Conservation (phyloP, 2,888 invertebrate genomes). For the Cantharis flavilabris region DNA sequence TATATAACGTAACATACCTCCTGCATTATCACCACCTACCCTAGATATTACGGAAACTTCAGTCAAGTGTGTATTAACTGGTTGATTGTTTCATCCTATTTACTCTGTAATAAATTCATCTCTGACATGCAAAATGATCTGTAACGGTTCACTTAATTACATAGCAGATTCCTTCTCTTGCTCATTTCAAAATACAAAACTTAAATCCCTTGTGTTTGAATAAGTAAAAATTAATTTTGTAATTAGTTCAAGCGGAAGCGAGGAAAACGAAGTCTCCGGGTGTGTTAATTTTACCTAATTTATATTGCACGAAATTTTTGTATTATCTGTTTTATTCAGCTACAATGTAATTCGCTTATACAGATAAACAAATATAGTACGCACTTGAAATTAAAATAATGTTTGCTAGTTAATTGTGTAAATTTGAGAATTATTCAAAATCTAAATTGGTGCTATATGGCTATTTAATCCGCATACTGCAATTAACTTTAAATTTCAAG, state of each 20-base stretch:
- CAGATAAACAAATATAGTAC: background rate
- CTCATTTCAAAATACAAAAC: constrained; percentile 9
- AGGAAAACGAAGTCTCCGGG: constrained; percentile 18
- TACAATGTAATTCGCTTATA: background rate
- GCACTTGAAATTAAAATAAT: background rate
- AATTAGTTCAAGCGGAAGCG: constrained; percentile 16
- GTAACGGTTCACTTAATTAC: constrained; percentile 23
- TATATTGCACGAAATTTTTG: constrained; percentile 8
- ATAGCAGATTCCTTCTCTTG: constrained; percentile 9
- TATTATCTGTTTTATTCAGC: background rate
- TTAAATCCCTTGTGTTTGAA: background rate
- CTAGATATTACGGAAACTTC: constrained; percentile 15
- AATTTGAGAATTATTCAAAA: background rate
- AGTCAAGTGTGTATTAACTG: constrained; percentile 14
- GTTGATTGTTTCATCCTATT: constrained; percentile 21
- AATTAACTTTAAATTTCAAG: background rate
- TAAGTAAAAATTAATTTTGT: constrained; percentile 21
- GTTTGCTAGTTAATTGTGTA: background rate
- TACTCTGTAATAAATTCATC: constrained; percentile 24
- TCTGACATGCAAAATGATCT: constrained; percentile 21
- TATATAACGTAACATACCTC: constrained; percentile 5
- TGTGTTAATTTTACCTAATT: constrained; percentile 22
- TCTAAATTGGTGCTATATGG: background rate
- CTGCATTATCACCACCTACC: constrained; percentile 6
- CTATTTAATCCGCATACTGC: no score